Evolutionary conservation across 2,797 vertebrate species (phyloP).

Genomic region (Pyrocephalus nanus): DNA sequence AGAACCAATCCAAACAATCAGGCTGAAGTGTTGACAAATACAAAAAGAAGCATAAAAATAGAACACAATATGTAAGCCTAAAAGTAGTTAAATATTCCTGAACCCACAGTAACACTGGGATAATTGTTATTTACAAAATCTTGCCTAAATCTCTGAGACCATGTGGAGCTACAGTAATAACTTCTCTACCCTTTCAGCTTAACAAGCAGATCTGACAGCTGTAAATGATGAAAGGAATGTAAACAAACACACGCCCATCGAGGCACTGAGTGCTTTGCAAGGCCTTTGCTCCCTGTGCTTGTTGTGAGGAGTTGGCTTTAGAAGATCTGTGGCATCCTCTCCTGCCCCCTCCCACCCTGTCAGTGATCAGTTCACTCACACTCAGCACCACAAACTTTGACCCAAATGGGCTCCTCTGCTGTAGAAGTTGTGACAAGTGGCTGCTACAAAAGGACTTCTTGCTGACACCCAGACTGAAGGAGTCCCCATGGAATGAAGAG

Average conservation of each 20-base stretch:
- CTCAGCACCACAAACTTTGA: neutral
- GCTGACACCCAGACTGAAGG: neutral
- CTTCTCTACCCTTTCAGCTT: neutral
- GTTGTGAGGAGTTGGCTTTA: neutral
- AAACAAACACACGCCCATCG: neutral
- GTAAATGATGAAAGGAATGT: neutral
- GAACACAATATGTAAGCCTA: slow-evolving; percentile 48
- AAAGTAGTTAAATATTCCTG: slow-evolving; percentile 49
- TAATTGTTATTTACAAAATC: slow-evolving; percentile 44
- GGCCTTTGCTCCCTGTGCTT: neutral
- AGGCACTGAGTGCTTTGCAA: neutral
- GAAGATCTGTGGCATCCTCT: neutral
- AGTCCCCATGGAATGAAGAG: neutral
- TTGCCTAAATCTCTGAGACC: neutral
- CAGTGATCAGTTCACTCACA: neutral
- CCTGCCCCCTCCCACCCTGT: neutral
- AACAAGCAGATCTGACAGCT: neutral
- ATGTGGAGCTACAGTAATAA: neutral
- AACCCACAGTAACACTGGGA: neutral
- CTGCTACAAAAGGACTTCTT: neutral
- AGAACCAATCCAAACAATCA: slow-evolving; percentile 9
- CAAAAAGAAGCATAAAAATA: slow-evolving; percentile 62
- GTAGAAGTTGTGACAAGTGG: neutral
- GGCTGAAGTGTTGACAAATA: slow-evolving; percentile 53
- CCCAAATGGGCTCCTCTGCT: neutral